Conservation (phyloP, 2,888 invertebrate genomes). For the Agonopterix heracliana region DNA sequence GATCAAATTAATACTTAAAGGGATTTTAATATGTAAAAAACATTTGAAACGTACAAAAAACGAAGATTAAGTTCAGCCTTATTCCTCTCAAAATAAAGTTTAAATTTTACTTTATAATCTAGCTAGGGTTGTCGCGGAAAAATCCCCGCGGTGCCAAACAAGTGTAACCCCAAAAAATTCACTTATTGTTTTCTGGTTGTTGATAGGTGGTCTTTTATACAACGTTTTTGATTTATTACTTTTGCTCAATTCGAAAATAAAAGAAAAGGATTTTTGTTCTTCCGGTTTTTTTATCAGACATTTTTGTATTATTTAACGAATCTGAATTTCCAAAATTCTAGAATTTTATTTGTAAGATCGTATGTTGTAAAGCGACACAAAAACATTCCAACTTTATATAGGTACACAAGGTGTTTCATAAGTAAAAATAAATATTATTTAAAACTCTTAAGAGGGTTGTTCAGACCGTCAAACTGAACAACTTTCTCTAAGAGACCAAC, state of each 20-base stretch:
- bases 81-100: not conserved
- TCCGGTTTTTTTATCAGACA: not conserved
- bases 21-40: not conserved
- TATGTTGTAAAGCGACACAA: no score
- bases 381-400: no score
- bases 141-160: slow-evolving; percentile 36
- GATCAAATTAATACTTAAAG: slow-evolving; percentile 3
- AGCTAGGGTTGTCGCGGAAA: not conserved
- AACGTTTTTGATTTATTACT: slow-evolving; percentile 37
- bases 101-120: not conserved
- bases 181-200: slow-evolving; percentile 37
- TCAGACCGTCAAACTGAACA: no score
- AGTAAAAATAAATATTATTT: no score
- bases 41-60: not conserved
- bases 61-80: not conserved
- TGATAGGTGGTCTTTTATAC: slow-evolving; percentile 39
- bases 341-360: no score
- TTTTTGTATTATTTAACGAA: no score
- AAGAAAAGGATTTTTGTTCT: slow-evolving; percentile 14
- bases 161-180: slow-evolving; percentile 26
- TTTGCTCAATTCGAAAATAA: slow-evolving; percentile 19
- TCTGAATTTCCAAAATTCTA: no score
- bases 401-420: no score
- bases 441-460: no score
- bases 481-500: no score